A percentile compares a stretch with the other conserved stretches of the same genome.
phyloP scores from a whole-genome alignment of 2,797 vertebrate genomes.

The Dryobates pubescens region DNA sequence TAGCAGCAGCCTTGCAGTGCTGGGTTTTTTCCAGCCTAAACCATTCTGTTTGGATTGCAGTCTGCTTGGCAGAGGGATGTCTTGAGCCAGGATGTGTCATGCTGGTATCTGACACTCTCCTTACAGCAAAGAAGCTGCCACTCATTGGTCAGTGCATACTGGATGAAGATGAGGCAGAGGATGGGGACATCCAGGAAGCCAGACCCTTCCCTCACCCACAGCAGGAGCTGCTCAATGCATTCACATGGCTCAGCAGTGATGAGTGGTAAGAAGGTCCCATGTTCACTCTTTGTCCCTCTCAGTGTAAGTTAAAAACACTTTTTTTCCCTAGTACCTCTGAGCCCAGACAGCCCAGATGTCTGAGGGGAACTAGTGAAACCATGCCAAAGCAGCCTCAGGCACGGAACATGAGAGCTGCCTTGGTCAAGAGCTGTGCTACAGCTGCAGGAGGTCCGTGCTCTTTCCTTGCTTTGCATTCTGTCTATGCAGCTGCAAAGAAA shows the following conservation, averaged over 20 bases:
- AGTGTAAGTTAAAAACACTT: background rate
- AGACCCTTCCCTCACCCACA: slow-evolving; percentile 62
- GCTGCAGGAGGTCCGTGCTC: accelerated
- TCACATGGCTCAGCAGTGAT: slow-evolving; percentile 49
- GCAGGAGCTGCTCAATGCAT: slow-evolving; percentile 46
- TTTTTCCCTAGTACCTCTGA: background rate
- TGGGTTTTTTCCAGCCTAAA: too few relatives aligned
- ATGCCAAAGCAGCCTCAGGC: background rate
- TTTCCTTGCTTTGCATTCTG: background rate
- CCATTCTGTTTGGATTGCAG: background rate
- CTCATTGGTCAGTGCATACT: slow-evolving; percentile 17
- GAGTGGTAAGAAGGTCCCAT: slow-evolving; percentile 75
- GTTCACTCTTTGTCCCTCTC: background rate
- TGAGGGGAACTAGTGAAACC: background rate
- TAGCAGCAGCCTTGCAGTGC: too few relatives aligned
- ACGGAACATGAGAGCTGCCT: background rate
- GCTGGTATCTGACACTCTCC: background rate
- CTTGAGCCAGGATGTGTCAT: accelerated
- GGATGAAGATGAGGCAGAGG: slow-evolving; percentile 47
- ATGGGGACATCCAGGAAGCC: background rate
- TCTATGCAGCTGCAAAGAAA: background rate
- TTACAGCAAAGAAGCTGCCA: slow-evolving; percentile 58
- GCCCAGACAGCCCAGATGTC: background rate
- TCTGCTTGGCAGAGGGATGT: background rate
- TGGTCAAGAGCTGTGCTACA: background rate